Evolutionary conservation across 2,888 invertebrate species (phyloP), one percentile per base, ranked within the genome.

Genomic region (Pseudococcus longispinus): DNA sequence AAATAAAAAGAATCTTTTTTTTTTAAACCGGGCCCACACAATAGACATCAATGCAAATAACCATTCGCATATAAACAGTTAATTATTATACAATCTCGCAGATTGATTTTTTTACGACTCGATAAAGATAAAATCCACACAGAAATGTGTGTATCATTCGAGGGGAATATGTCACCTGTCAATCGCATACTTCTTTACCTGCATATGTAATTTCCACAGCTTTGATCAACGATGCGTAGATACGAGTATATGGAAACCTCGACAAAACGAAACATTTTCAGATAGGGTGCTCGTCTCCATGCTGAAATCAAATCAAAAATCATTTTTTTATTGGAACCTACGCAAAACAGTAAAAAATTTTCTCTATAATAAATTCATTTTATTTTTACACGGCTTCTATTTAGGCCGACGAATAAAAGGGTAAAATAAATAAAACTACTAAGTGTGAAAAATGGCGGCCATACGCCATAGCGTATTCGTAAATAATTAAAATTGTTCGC

Each of bases 381-480:
- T 80, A 42, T 42, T 80, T 42, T 20, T 8, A 42, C 37, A 37
- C 1, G 23, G 3, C 74, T 32, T 74, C 37, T 42, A 20, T 80
- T 80, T 80, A 42, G n/a, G 77, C 42, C 11, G 2, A 2, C 77
- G 77, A 80, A 37, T 37, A 77, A 80, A 80, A 42, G 77, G 42
- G 77, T 37, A 37, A 80, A 84, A 84, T 55, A 51, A 84, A 84
- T 55, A 55, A 83, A 55, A 84, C 55, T 84, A 18, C 51, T 51
- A 55, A 84, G 84, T 84, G 84, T 84, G 84, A 84, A 84, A 84
- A 84, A 84, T 84, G 84, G 84, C 84, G 84, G 51, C 29, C 84
- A 51, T 84, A 55, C 84, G 84, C 84, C 84, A 84, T 84, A 26
- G 18, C 84, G 84, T 84, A 83, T 83, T 83, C 51, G 83, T 51